A percentile compares a stretch with the other conserved stretches of the same genome.
These are phyloP conservation scores for Acromyrmex echinatior DNA, from an alignment of 1,140 invertebrate genomes.

Conservation along the genomic window DNA sequence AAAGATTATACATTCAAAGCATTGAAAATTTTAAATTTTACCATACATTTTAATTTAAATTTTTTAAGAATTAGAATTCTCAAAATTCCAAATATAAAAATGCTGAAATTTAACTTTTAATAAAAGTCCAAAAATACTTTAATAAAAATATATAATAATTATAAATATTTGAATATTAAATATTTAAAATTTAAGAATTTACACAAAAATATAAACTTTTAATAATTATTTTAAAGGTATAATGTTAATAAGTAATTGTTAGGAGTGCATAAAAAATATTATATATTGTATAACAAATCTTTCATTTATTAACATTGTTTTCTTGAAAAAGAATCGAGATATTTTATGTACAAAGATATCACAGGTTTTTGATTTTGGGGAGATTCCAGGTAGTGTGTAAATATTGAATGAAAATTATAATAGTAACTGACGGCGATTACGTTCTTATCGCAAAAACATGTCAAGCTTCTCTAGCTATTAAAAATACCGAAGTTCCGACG, in stretches of 20 bases:
- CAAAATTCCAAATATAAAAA: not conserved
- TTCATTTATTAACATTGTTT: not conserved
- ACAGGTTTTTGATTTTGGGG: constrained; percentile 46
- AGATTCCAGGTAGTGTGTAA: constrained; percentile 58
- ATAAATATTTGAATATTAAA: not conserved
- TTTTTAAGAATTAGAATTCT: not conserved
- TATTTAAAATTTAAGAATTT: constrained; percentile 7
- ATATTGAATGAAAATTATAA: constrained; percentile 54
- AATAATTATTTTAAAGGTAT: not conserved
- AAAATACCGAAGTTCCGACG: constrained; percentile 31
- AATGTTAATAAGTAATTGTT: constrained; percentile 1
- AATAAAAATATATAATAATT: not conserved
- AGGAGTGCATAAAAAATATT: not conserved
- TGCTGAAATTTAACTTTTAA: not conserved
- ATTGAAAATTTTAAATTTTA: not conserved
- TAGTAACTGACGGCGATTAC: constrained; percentile 55
- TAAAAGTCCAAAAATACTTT: not conserved
- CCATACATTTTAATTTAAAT: not conserved
- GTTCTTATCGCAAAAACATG: constrained; percentile 65
- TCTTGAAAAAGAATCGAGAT: not conserved
- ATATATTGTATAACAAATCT: not conserved
- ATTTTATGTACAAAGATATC: constrained; percentile 6
- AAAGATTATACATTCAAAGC: not conserved
- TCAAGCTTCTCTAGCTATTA: constrained; percentile 41
- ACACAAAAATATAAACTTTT: not conserved